These are phyloP conservation scores for Erinaceus europaeus DNA, from an alignment of 2,113 vertebrate genomes.

Conservation along the genomic window DNA sequence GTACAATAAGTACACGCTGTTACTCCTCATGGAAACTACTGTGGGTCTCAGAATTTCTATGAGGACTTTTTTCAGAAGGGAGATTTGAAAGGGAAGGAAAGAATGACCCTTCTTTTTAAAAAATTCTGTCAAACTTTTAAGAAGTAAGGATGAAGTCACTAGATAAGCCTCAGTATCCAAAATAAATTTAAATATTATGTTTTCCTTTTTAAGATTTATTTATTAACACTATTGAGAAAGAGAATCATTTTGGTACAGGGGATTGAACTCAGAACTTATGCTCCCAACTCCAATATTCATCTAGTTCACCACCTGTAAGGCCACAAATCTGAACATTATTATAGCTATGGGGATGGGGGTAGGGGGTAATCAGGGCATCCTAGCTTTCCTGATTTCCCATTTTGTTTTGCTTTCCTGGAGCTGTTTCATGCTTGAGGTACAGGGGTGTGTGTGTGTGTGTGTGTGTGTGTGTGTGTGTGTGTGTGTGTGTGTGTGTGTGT, in stretches of 20 bases:
- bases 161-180: neutral
- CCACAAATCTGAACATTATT: neutral
- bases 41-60: neutral
- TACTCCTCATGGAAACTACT: neutral
- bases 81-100: neutral
- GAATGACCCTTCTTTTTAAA: neutral
- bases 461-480: too few relatives aligned
- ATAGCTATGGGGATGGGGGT: neutral
- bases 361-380: neutral
- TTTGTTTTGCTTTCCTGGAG: neutral
- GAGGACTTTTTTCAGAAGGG: neutral
- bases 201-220: too few relatives aligned
- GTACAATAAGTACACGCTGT: slow-evolving; percentile 69
- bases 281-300: too few relatives aligned
- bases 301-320: too few relatives aligned
- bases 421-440: neutral
- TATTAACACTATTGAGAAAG: too few relatives aligned
- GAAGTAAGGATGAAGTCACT: neutral
- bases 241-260: too few relatives aligned
- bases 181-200: neutral
- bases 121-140: neutral
- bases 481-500: too few relatives aligned
- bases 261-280: too few relatives aligned
- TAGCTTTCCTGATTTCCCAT: neutral
- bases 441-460: too few relatives aligned